These are phyloP conservation scores for Terebella lapidaria DNA, from an alignment of 2,888 invertebrate genomes.

Conservation along the genomic window DNA sequence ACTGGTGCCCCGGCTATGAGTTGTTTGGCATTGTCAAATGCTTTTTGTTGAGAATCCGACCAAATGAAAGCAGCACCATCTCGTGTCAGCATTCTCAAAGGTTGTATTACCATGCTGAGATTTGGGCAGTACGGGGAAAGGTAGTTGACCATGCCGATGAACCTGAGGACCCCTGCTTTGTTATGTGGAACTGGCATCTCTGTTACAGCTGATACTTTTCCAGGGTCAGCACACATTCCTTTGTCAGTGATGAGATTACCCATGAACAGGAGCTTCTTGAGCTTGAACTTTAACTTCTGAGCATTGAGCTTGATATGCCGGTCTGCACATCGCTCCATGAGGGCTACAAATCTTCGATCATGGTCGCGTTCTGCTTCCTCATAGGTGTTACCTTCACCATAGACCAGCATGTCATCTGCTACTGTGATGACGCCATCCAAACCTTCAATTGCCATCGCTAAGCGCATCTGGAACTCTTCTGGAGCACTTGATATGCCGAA, in stretches of 20 bases:
- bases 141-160: slow-evolving; percentile 12
- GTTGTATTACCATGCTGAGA: slow-evolving; percentile 4
- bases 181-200: slow-evolving; percentile 9
- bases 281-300: too few relatives aligned
- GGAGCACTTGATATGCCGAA: slow-evolving; percentile 11
- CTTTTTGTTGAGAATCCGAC: slow-evolving; percentile 4
- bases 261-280: too few relatives aligned
- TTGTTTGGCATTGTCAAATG: slow-evolving; percentile 7
- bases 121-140: slow-evolving; percentile 2
- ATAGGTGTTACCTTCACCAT: slow-evolving; percentile 8
- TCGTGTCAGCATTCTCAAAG: slow-evolving; percentile 4
- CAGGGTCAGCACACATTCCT: slow-evolving; percentile 6
- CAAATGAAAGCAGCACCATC: slow-evolving; percentile 5
- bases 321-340: slow-evolving; percentile 1
- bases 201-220: slow-evolving; percentile 6
- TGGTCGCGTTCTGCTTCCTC: slow-evolving; percentile 9
- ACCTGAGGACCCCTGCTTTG: slow-evolving; percentile 3
- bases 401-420: slow-evolving; percentile 9
- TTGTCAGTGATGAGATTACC: slow-evolving; percentile 6
- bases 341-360: slow-evolving; percentile 3
- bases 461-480: slow-evolving; percentile 13
- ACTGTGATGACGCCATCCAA: slow-evolving; percentile 1
- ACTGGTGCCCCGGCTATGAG: slow-evolving; percentile 8
- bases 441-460: slow-evolving; percentile 1
- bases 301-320: too few relatives aligned